phyloP scores from a whole-genome alignment of 2,888 invertebrate species.

The Cephus sareptanus region DNA sequence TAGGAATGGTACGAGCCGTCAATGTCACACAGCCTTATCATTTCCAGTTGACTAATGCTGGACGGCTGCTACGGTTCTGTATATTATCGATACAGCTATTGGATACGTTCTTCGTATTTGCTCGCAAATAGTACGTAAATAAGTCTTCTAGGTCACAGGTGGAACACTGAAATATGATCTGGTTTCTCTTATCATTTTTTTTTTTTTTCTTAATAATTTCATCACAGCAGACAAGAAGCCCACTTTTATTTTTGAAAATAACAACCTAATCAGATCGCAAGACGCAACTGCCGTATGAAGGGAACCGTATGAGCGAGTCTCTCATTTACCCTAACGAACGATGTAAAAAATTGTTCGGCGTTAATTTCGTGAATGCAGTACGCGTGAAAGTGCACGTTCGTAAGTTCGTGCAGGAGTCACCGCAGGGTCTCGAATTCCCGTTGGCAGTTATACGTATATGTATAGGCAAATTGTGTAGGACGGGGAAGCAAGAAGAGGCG shows the following conservation, averaged over 20 bases:
- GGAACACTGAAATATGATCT: background rate
- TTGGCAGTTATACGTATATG: background rate
- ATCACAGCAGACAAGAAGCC: background rate
- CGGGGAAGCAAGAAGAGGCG: slow-evolving; percentile 5
- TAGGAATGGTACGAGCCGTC: background rate
- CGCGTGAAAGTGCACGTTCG: background rate
- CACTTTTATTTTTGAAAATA: background rate
- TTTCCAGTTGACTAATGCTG: background rate
- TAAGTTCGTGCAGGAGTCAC: background rate
- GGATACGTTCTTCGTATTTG: background rate
- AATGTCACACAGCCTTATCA: background rate
- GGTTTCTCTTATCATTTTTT: background rate
- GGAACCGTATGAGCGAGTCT: background rate
- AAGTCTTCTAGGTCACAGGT: background rate
- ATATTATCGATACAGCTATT: background rate
- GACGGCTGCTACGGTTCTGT: background rate
- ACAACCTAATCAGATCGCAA: background rate
- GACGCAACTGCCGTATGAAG: background rate
- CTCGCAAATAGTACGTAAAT: background rate
- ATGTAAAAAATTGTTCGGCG: background rate
- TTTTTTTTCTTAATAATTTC: background rate
- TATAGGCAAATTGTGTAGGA: slow-evolving; percentile 8
- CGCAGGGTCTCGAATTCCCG: background rate
- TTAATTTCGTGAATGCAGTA: background rate
- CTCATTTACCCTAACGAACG: background rate